Evolutionary conservation across 2,888 invertebrate species (phyloP), one percentile per base, ranked within the genome.

Genomic region (Plagodis dolabraria): DNA sequence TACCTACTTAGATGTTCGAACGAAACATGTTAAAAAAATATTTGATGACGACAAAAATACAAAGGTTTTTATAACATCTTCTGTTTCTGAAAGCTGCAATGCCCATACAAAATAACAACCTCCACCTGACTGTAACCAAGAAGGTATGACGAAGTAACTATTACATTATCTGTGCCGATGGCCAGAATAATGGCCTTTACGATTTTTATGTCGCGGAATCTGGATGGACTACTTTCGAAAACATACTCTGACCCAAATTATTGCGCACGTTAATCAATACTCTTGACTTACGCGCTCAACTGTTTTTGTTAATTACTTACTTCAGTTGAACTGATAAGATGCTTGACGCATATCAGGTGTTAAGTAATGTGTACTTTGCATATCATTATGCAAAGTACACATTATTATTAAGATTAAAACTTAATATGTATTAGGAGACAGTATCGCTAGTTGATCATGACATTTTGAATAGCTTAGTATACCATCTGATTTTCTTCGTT

Each of bases 221-320:
- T 88, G 79, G 86, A 86, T 86, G 85, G 79, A 87, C 86, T 83
- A 87, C 90, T 89, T 89, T 89, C 90, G 77, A 88, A 89, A 85
- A 76, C 75, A 38, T 72, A 74, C 65, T 69, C 70, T 81, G 85
- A 86, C 86, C 87, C 72, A 85, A 86, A 83, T 86, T 72, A 69
- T 59, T 67, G 65, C 53, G 38, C 66, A 73, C 70, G 69, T 77
- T 70, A 75, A 70, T 73, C 74, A 72, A 71, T 76, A 69, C 51
- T 62, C 60, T 65, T 59, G 65, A 50, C 60, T 63, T 64, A 60
- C 60, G 36, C 54, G 55, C 53, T 45, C 47, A 12, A 54, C 12
- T 56, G 44, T 48, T 48, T 53, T 61, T 58, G 61, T 35, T 55
- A 49, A 49, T 49, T 50, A 48, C 36, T 48, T 48, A 38, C n/a